Percentiles rank a stretch among this genome's conserved stretches.
These are phyloP conservation scores for Mesochorus sp. DNA, from an alignment of 2,888 invertebrate species.

Conservation along the genomic window DNA sequence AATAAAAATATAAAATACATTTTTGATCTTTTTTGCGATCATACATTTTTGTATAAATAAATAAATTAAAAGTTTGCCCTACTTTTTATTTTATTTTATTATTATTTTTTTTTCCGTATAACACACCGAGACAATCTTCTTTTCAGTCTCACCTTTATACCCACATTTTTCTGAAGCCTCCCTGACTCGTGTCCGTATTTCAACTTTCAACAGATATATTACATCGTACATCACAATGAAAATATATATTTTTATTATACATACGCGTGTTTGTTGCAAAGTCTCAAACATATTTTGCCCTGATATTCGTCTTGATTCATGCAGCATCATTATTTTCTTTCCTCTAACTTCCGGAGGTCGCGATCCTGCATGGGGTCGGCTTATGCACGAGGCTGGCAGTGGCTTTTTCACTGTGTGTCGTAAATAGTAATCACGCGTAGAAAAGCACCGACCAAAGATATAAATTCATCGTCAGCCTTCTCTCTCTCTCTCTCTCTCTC, in stretches of 20 bases:
- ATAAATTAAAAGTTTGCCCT: too few relatives aligned
- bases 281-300: constrained; percentile 32
- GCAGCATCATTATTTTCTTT: constrained; percentile 51
- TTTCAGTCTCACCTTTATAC: too few relatives aligned
- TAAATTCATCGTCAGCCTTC: constrained; percentile 35
- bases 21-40: too few relatives aligned
- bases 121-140: too few relatives aligned
- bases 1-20: too few relatives aligned
- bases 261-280: neutral
- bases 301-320: constrained; percentile 54
- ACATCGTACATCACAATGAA: neutral
- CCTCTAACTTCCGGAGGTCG: constrained; percentile 40
- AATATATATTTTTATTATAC: neutral
- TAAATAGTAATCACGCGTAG: constrained; percentile 60
- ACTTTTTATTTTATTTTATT: too few relatives aligned
- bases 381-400: neutral
- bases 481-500: neutral
- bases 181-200: neutral
- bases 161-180: neutral
- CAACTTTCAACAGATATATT: neutral
- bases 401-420: constrained; percentile 42
- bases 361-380: neutral
- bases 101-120: too few relatives aligned
- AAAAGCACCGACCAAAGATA: constrained; percentile 52
- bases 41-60: too few relatives aligned